These are phyloP conservation scores for Drosophila setifemur DNA, from an alignment of 1,140 invertebrate species.

Conservation along the genomic window DNA sequence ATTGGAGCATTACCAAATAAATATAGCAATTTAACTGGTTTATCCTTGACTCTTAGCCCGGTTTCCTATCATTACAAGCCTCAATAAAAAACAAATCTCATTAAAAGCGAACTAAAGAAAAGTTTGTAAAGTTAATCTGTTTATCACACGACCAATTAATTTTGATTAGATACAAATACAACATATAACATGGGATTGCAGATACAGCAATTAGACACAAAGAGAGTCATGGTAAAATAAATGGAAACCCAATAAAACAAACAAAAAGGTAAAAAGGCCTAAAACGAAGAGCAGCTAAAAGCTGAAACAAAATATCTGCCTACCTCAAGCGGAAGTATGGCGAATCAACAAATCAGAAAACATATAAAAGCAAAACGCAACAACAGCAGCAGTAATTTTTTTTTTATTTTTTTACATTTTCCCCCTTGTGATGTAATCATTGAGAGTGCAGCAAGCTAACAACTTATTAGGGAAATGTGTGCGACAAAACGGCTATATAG, in stretches of 20 bases:
- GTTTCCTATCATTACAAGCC: constrained; percentile 1
- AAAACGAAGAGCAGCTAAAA: constrained; percentile 57
- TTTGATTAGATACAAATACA: constrained; percentile 55
- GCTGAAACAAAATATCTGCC: constrained; percentile 41
- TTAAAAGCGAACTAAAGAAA: constrained; percentile 23
- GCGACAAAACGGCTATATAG: constrained; percentile 24
- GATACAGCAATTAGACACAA: constrained; percentile 13
- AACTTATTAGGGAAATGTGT: constrained; percentile 34
- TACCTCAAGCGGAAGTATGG: constrained; percentile 56
- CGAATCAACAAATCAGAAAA: constrained; percentile 49
- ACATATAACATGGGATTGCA: constrained; percentile 25
- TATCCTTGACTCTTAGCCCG: constrained; percentile 66
- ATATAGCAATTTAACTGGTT: constrained; percentile 42
- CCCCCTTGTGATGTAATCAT: constrained; percentile 58
- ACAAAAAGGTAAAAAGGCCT: constrained; percentile 26
- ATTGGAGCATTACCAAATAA: too few relatives aligned
- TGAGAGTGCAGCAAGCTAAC: constrained; percentile 59
- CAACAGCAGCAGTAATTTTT: constrained; percentile 29
- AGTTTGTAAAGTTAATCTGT: constrained; percentile 45
- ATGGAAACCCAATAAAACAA: constrained; percentile 28
- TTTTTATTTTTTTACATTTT: constrained; percentile 19
- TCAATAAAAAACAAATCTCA: constrained; percentile 55
- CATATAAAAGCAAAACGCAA: constrained; percentile 26
- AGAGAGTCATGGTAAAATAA: constrained; percentile 8
- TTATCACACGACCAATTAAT: constrained; percentile 76